phyloP scores from a whole-genome alignment of 1,140 invertebrate genomes.

The Battus philenor region DNA sequence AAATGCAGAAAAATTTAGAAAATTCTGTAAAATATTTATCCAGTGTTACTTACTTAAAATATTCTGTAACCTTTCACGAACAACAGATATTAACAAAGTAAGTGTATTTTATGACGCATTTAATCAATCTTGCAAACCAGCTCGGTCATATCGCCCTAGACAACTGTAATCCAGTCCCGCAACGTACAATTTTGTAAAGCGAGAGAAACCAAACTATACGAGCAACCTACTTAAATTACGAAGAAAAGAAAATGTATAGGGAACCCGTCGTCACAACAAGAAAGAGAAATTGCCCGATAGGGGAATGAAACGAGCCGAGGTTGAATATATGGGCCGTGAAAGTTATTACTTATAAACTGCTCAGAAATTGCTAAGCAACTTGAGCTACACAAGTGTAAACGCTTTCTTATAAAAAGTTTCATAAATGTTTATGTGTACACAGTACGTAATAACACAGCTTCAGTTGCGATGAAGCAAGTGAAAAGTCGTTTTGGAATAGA shows the following conservation, averaged over 20 bases:
- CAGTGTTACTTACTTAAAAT: too few species aligned
- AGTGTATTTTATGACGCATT: neutral
- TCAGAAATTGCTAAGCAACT: slow-evolving; percentile 14
- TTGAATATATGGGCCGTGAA: slow-evolving; percentile 44
- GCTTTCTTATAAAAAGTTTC: slow-evolving; percentile 2
- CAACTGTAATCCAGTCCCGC: slow-evolving; percentile 30
- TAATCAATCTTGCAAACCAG: slow-evolving; percentile 19
- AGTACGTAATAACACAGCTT: neutral
- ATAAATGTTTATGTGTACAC: slow-evolving; percentile 1
- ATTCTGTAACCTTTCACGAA: too few species aligned
- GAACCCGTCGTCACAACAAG: slow-evolving; percentile 37
- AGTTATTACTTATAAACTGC: slow-evolving; percentile 35
- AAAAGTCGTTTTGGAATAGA: neutral
- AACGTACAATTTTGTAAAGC: slow-evolving; percentile 41
- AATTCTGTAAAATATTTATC: too few species aligned
- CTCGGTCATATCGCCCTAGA: slow-evolving; percentile 19
- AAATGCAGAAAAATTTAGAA: too few species aligned
- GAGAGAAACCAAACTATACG: slow-evolving; percentile 44
- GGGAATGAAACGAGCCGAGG: slow-evolving; percentile 41
- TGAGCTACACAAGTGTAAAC: slow-evolving; percentile 10
- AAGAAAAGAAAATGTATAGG: slow-evolving; percentile 58
- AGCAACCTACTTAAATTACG: slow-evolving; percentile 49
- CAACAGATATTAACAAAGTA: too few species aligned
- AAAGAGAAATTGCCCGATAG: slow-evolving; percentile 52
- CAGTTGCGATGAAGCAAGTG: slow-evolving; percentile 1